These are phyloP conservation scores for Brachionus rubens DNA, from an alignment of 1,140 invertebrate species.

Conservation along the genomic window DNA sequence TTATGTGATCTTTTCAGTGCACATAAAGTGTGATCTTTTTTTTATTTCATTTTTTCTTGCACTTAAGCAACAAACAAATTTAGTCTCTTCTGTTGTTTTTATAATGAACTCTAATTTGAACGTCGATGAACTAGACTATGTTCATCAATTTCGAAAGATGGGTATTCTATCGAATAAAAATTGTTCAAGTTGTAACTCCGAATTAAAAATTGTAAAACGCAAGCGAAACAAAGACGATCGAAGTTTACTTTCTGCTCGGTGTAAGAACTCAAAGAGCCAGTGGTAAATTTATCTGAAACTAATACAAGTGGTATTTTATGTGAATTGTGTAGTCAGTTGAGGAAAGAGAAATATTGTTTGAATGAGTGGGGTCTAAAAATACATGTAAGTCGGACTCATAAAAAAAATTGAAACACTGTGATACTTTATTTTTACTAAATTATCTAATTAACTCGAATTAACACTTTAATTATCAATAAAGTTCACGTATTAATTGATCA, in stretches of 20 bases:
- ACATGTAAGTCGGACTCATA: too few species aligned
- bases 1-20: too few species aligned
- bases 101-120: slow-evolving; percentile 19
- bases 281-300: not conserved
- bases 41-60: too few species aligned
- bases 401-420: too few species aligned
- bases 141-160: slow-evolving; percentile 17
- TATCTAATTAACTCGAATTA: not conserved
- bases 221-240: slow-evolving; percentile 9
- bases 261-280: not conserved
- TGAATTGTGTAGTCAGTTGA: not conserved
- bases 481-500: too few species aligned
- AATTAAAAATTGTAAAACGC: slow-evolving; percentile 20
- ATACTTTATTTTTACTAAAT: slow-evolving; percentile 9
- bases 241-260: slow-evolving; percentile 21
- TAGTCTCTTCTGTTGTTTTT: slow-evolving; percentile 14
- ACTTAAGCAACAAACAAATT: slow-evolving; percentile 2
- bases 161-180: slow-evolving; percentile 20
- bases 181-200: slow-evolving; percentile 17
- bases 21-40: too few species aligned
- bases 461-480: too few species aligned
- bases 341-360: not conserved
- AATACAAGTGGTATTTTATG: too few species aligned
- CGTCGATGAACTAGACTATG: slow-evolving; percentile 14
- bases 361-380: slow-evolving; percentile 12